phyloP scores from a whole-genome alignment of 2,888 invertebrate genomes.

The Aphidoletes aphidimyza region DNA sequence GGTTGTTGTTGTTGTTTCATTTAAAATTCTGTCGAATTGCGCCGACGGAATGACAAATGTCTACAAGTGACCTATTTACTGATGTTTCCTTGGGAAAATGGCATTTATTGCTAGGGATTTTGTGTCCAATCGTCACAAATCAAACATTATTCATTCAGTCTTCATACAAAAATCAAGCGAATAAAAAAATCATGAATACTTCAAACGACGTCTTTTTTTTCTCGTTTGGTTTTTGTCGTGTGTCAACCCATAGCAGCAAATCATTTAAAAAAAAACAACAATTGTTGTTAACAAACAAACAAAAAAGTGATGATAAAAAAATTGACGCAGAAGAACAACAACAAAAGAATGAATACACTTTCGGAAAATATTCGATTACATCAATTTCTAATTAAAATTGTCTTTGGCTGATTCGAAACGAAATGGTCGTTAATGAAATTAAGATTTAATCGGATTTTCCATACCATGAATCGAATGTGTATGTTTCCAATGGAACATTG shows the following conservation, averaged over 20 bases:
- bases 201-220: too few relatives aligned
- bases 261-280: too few relatives aligned
- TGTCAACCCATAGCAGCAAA: too few relatives aligned
- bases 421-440: slow-evolving; percentile 14
- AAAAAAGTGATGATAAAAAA: too few relatives aligned
- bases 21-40: slow-evolving; percentile 4
- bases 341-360: neutral
- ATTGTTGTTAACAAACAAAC: too few relatives aligned
- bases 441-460: slow-evolving; percentile 22
- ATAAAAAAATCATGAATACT: neutral
- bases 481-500: too few relatives aligned
- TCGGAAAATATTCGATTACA: slow-evolving; percentile 6
- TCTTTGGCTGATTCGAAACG: neutral
- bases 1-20: too few relatives aligned
- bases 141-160: neutral
- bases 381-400: slow-evolving; percentile 26
- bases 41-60: slow-evolving; percentile 10
- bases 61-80: neutral
- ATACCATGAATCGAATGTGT: too few relatives aligned
- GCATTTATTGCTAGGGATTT: neutral
- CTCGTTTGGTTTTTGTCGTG: too few relatives aligned
- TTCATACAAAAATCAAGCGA: neutral
- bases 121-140: neutral
- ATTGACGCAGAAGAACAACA: neutral
- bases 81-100: neutral